Conservation (phyloP, 2,888 invertebrate species). For the Microplitis manilae region DNA sequence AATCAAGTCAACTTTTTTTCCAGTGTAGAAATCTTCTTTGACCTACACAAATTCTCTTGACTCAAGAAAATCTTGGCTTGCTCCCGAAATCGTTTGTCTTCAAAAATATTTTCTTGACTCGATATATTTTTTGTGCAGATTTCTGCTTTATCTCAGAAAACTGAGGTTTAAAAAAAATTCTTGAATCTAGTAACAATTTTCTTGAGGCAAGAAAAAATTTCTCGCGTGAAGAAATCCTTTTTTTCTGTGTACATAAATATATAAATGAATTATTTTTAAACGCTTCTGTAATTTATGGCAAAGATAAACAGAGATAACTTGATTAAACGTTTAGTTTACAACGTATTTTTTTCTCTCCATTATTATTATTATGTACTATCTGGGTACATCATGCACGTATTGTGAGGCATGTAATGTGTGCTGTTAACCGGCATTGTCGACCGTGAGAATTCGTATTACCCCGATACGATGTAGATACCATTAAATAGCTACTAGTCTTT, state of each 20-base stretch:
- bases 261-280: not conserved
- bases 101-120: too few species aligned
- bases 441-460: constrained; percentile 24
- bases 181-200: not conserved
- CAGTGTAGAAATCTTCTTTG: too few species aligned
- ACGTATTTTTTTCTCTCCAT: not conserved
- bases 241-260: not conserved
- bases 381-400: not conserved
- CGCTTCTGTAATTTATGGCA: not conserved
- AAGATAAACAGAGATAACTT: constrained; percentile 1
- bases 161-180: too few species aligned
- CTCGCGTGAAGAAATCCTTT: too few species aligned
- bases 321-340: constrained; percentile 1
- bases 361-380: not conserved
- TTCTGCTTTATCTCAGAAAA: too few species aligned
- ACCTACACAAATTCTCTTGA: too few species aligned
- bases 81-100: too few species aligned
- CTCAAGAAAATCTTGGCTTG: too few species aligned
- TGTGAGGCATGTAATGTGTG: constrained; percentile 25
- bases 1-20: too few species aligned
- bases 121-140: too few species aligned
- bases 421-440: constrained; percentile 20
- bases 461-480: not conserved
- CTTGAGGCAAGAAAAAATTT: not conserved
- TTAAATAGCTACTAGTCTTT: not conserved